These are phyloP conservation scores for Amphiprion percula DNA, from an alignment of 2,113 vertebrate species.

Conservation along the genomic window DNA sequence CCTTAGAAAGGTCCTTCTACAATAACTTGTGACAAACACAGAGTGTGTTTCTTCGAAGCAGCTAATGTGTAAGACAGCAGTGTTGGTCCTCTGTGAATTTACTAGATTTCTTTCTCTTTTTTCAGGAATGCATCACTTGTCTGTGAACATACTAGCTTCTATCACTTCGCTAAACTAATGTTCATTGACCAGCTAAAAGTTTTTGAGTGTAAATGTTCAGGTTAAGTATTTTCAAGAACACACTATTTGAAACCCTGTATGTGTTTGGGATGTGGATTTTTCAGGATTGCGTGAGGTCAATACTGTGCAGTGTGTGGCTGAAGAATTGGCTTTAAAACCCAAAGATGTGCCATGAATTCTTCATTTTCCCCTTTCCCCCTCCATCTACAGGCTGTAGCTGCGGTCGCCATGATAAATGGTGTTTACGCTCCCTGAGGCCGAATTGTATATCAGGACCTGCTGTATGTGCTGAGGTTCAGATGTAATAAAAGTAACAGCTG, in stretches of 20 bases:
- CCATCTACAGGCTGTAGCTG: slow-evolving; percentile 65
- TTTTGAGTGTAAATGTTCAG: neutral
- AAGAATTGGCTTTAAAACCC: neutral
- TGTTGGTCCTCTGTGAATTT: neutral
- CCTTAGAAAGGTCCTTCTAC: neutral
- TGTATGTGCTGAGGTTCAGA: slow-evolving; percentile 3
- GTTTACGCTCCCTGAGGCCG: slow-evolving; percentile 31
- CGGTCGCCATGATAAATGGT: slow-evolving; percentile 80
- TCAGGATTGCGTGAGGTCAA: neutral
- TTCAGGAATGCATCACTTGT: neutral
- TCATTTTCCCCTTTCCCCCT: neutral
- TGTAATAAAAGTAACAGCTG: slow-evolving; percentile 31
- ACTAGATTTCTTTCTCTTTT: neutral
- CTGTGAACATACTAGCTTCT: neutral
- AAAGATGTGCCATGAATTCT: slow-evolving; percentile 13
- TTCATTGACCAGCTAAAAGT: slow-evolving; percentile 37
- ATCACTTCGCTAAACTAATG: neutral
- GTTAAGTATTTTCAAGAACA: neutral
- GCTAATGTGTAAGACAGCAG: too few species aligned
- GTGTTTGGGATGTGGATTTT: neutral
- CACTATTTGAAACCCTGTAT: too few species aligned
- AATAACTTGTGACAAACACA: too few species aligned
- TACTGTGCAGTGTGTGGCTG: neutral
- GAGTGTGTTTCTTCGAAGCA: too few species aligned
- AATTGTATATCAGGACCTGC: slow-evolving; percentile 9